Evolutionary conservation across 2,113 vertebrate species (phyloP).

Genomic region (Cygnus atratus): DNA sequence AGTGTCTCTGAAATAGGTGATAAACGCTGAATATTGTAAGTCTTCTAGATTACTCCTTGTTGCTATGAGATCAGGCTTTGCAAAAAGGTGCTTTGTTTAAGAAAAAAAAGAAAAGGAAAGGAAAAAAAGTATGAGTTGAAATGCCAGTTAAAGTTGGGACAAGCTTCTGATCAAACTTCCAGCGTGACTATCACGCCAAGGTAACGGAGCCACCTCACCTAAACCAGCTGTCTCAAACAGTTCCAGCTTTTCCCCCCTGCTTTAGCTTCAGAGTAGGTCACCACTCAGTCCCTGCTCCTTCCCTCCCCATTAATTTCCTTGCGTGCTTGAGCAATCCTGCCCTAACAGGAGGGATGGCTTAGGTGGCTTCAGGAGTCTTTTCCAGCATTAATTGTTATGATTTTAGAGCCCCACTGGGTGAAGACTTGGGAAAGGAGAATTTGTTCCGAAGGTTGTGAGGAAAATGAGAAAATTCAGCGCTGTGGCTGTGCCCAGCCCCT

Average conservation of each 20-base stretch:
- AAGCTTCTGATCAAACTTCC: background rate
- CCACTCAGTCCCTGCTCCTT: background rate
- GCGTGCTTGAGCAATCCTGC: background rate
- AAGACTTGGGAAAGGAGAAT: background rate
- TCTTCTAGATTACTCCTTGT: background rate
- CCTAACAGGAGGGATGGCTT: background rate
- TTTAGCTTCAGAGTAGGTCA: background rate
- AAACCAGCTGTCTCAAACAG: background rate
- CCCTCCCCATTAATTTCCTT: background rate
- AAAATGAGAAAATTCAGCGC: background rate
- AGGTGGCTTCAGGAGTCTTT: constrained; percentile 26
- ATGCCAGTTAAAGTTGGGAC: background rate
- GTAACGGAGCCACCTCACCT: background rate
- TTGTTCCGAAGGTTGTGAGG: background rate
- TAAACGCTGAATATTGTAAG: background rate
- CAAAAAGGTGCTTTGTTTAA: background rate
- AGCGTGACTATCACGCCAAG: fast-evolving
- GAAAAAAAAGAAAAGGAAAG: too few relatives aligned
- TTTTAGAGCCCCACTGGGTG: background rate
- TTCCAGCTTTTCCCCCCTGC: background rate
- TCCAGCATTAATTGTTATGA: constrained; percentile 42
- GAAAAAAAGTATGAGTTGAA: background rate
- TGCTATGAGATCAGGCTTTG: background rate
- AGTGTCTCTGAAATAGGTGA: background rate
- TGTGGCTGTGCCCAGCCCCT: fast-evolving